phyloP scores from a whole-genome alignment of 35 echinoderm and acorn worm genomes.

The Patiria miniata region DNA sequence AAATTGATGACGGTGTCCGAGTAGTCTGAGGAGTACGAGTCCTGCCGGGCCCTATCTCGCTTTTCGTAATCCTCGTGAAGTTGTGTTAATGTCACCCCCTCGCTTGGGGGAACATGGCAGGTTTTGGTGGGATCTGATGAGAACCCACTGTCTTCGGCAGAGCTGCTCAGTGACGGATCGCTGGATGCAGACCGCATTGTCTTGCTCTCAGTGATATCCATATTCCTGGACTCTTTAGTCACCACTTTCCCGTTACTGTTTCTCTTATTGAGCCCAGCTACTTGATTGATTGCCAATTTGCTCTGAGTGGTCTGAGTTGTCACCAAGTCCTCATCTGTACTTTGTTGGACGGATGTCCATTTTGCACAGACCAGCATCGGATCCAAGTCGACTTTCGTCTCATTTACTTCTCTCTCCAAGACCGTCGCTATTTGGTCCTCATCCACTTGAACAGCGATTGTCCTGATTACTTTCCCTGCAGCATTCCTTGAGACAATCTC shows the following conservation, averaged over 20 bases:
- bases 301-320: too few species aligned
- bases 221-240: too few species aligned
- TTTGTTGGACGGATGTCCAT: not conserved
- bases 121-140: not conserved
- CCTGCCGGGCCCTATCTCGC: not conserved
- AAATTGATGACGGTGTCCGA: conserved; percentile 62
- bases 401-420: not conserved
- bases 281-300: too few species aligned
- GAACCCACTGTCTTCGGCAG: conserved; percentile 1
- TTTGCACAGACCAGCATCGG: not conserved
- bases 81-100: not conserved
- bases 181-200: not conserved
- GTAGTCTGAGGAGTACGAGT: conserved; percentile 41
- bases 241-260: too few species aligned
- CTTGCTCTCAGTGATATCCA: too few species aligned
- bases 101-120: not conserved
- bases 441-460: conserved; percentile 25
- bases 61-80: not conserved
- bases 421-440: not conserved
- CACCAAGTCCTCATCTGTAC: not conserved
- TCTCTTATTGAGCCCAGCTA: too few species aligned
- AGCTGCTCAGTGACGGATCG: conserved; percentile 7
- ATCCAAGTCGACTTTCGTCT: not conserved
- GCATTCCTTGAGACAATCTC: not conserved
- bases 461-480: not conserved